Evolutionary conservation across 2,888 invertebrate species (phyloP).

Genomic region (Linnaemya vulpina): DNA sequence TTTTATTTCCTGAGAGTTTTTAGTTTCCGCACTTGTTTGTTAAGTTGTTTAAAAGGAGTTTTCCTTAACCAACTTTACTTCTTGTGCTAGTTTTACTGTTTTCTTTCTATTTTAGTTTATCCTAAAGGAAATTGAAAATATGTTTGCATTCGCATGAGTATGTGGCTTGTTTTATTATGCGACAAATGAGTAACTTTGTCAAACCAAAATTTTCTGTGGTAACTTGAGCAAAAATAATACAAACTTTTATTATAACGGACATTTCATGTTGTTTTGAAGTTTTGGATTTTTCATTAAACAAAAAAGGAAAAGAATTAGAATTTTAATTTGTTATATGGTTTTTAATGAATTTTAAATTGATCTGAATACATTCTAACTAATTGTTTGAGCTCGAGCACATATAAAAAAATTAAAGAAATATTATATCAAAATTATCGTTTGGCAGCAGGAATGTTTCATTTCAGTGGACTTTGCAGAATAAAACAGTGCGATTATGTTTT

Average conservation of each 20-base stretch:
- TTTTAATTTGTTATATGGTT: neutral
- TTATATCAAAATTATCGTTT: too few relatives aligned
- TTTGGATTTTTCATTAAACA: neutral
- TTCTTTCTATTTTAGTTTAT: constrained; percentile 28
- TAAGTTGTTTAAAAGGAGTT: constrained; percentile 67
- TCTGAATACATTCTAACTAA: neutral
- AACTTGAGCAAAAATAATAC: constrained; percentile 39
- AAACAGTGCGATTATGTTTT: too few relatives aligned
- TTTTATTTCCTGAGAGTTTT: constrained; percentile 67
- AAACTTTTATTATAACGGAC: constrained; percentile 39
- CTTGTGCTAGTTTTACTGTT: constrained; percentile 10
- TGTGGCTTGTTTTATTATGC: constrained; percentile 39
- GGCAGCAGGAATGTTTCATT: too few relatives aligned
- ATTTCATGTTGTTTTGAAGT: constrained; percentile 40
- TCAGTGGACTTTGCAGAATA: too few relatives aligned
- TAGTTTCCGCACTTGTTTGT: constrained; percentile 60
- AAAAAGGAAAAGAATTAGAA: neutral
- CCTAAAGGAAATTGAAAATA: constrained; percentile 60
- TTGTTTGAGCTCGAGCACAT: neutral
- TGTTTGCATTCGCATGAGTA: constrained; percentile 39
- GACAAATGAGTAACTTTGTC: constrained; percentile 43
- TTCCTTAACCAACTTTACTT: constrained; percentile 65
- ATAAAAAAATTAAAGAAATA: too few relatives aligned
- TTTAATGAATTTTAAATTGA: neutral
- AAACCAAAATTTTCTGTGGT: constrained; percentile 53